These are phyloP conservation scores for Cetonia aurata DNA, from an alignment of 2,888 invertebrate genomes.

Conservation along the genomic window DNA sequence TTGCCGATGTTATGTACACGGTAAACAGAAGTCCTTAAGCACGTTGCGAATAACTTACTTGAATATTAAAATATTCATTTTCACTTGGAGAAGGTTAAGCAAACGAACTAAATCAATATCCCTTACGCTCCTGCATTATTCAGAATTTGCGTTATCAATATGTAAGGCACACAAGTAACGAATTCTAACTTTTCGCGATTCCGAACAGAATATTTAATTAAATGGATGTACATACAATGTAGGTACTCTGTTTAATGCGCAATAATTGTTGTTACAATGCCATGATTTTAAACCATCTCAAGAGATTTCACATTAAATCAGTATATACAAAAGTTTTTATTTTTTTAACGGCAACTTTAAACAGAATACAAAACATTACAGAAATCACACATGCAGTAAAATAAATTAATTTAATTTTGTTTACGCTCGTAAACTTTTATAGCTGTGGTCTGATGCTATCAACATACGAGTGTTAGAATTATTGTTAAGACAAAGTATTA, in stretches of 20 bases:
- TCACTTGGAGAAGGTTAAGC: not conserved
- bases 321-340: too few relatives aligned
- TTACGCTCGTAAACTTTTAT: too few relatives aligned
- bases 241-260: not conserved
- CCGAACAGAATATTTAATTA: not conserved
- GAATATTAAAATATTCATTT: constrained; percentile 30
- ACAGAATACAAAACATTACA: too few relatives aligned
- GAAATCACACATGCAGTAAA: too few relatives aligned
- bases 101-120: constrained; percentile 29
- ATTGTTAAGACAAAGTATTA: too few relatives aligned
- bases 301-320: too few relatives aligned
- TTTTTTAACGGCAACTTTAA: too few relatives aligned
- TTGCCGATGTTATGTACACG: constrained; percentile 19
- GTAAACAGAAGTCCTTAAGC: constrained; percentile 7
- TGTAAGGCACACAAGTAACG: constrained; percentile 3
- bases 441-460: too few relatives aligned
- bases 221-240: not conserved
- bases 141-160: constrained; percentile 19
- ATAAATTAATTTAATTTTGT: too few relatives aligned
- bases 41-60: constrained; percentile 6
- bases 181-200: not conserved
- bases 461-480: too few relatives aligned
- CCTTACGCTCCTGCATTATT: constrained; percentile 11
- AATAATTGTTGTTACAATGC: too few relatives aligned
- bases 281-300: too few relatives aligned